Evolutionary conservation across 2,797 vertebrate species (phyloP), one percentile per base, ranked within the genome.

Genomic region (Leptodactylus fallax): DNA sequence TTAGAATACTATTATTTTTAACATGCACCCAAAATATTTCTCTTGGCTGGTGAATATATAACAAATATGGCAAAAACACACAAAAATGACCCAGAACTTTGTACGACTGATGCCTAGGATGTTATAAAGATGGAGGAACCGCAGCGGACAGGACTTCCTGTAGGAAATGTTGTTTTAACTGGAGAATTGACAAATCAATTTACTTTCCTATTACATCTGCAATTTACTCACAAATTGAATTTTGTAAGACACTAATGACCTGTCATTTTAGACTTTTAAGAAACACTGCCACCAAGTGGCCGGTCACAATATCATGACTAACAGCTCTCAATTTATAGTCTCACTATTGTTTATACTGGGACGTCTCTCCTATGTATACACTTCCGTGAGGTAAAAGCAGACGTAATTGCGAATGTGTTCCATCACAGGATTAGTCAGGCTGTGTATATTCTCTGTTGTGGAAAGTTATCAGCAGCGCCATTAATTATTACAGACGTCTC

Each of bases 271-370:
- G 77, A 79, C 25, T 58, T 56, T 53, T 53, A 78, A 79, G 53
- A 79, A 79, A 79, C n/a, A 56, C 23, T 79, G 51, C 53, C 77
- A 79, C 77, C 77, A 16, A 79, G 51, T 79, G 77, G 77, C 77
- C 13, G 77, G 77, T 27, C 53, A 79, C 77, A 56, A 25, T 25
- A 56, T 58, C n/a, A 17, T 7, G 51, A 9, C 21, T 53, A n/a
- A 53, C 5, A 16, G 51, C 27, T 71, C 67, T 12, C 36, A 36
- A 4, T 36, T 36, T 36, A 36, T 36, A 13, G 17, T 21, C 45
- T 74, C 9, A 21, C 45, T 1, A 74, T 47, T 74, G 71, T 21
- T 74, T n/a, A 36, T 49, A 49, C 49, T 21, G 5, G 19, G 17
- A 49, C 1, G 45, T 49, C 49, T 74, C 71, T 3, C 69, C 14